Evolutionary conservation across 2,113 vertebrate genomes (phyloP), one percentile per base, ranked within the genome.

Genomic region (Boleophthalmus pectinirostris): DNA sequence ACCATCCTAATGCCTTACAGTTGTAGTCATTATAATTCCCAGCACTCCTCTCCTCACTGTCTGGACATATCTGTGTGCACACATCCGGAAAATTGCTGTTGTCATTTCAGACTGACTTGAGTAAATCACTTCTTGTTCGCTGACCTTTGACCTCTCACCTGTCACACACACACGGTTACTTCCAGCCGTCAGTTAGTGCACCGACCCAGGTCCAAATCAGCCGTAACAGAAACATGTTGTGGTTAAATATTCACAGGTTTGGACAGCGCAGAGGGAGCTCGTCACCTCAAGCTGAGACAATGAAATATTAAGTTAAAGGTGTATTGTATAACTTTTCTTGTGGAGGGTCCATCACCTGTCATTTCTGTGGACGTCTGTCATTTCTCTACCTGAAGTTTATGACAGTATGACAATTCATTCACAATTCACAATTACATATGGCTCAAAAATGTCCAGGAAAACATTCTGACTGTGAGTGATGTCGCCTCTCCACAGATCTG

Each of bases 231-330:
- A 83, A 43, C 38, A 43, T 43, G 63, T 73, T 24, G 58, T 84
- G 73, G 78, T 89, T 75, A 86, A 87, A 82, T 81, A 89, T 89
- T 84, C 82, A 87, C 82, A 47, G n/a, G 73, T 54, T 56, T 68
- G 72, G 71, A 21, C 15, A 69, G 72, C 1, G 25, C 69, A 43
- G 61, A 25, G 58, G 21, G 58, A 81, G 7, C 0, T 1, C 14
- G 60, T 83, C 72, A 56, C 72, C 64, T 71, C 72, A 35, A 25
- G 49, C 25, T 33, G 0, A 49, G 46, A n/a, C 33, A 9, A 53
- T 78, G 3, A 65, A 63, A 29, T 71, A 64, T 75, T 75, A 43
- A 43, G 38, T 43, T 43, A 43, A 43, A 29, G 29, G 2, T 29
- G 29, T 4, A 29, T 29, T 29, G 29, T 29, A 4, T 29, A 29